Evolutionary conservation across 2,797 vertebrate genomes (phyloP).

Genomic region (Simalia tracyae): DNA sequence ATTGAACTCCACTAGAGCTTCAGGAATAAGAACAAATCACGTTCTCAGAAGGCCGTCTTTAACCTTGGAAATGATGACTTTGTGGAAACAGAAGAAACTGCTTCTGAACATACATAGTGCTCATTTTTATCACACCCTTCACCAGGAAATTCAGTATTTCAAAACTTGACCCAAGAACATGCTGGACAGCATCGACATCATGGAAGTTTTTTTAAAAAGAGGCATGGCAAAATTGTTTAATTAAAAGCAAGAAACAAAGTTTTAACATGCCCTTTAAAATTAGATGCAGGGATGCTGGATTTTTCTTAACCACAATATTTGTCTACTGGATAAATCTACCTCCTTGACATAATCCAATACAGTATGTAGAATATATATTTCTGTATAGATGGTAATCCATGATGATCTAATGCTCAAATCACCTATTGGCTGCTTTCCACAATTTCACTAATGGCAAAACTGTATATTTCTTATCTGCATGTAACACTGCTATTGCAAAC

Average conservation of each 20-base stretch:
- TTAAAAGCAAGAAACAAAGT: no score
- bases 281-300: not conserved
- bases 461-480: not conserved
- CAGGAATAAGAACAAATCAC: not conserved
- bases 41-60: not conserved
- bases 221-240: no score
- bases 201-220: no score
- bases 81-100: not conserved
- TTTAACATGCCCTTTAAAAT: no score
- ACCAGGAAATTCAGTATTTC: not conserved
- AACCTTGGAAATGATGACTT: not conserved
- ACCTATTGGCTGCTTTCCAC: not conserved
- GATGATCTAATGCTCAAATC: not conserved
- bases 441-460: not conserved
- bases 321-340: not conserved
- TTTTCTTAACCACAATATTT: not conserved
- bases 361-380: not conserved
- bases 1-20: not conserved
- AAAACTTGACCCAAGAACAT: no score
- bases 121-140: not conserved
- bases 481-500: not conserved
- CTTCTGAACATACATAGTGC: not conserved
- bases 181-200: no score
- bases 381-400: not conserved
- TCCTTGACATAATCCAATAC: not conserved